These are phyloP conservation scores for Petrosia ficiformis DNA, from an alignment of 37 sponge, comb jelly and placozoan genomes.

Conservation along the genomic window DNA sequence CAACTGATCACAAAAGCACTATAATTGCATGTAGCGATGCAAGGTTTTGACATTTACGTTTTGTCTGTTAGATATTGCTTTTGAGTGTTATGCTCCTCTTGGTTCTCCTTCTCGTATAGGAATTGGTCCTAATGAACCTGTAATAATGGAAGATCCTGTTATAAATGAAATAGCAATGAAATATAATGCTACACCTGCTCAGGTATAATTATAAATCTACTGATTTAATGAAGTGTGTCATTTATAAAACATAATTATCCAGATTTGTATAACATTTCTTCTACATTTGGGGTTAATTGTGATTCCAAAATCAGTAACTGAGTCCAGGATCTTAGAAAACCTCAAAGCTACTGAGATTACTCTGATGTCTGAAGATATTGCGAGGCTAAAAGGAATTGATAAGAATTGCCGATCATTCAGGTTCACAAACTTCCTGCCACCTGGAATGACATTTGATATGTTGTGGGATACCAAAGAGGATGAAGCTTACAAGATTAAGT, in stretches of 20 bases:
- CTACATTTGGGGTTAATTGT: constrained; percentile 68
- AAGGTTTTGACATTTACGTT: no score
- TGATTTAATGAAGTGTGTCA: background rate
- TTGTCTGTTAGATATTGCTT: no score
- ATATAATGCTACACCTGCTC: constrained; percentile 63
- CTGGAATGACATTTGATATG: background rate
- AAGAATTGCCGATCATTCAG: constrained; percentile 38
- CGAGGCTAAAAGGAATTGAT: constrained; percentile 26
- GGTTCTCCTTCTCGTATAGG: constrained; percentile 30
- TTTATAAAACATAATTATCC: background rate
- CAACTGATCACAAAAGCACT: no score
- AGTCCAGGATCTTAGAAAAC: constrained; percentile 68
- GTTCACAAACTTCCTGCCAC: background rate
- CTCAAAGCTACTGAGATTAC: constrained; percentile 51
- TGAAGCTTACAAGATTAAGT: background rate
- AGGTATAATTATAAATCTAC: constrained; percentile 36
- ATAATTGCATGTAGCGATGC: no score
- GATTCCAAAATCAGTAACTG: constrained; percentile 85
- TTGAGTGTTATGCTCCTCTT: no score
- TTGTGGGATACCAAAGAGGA: background rate
- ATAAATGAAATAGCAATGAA: constrained; percentile 64
- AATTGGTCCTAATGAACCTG: constrained; percentile 23
- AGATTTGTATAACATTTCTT: constrained; percentile 61
- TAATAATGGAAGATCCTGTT: constrained; percentile 61
- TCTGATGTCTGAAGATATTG: constrained; percentile 43